Evolutionary conservation across 2,113 vertebrate genomes (phyloP).

Genomic region (Orientallactaga bullata): DNA sequence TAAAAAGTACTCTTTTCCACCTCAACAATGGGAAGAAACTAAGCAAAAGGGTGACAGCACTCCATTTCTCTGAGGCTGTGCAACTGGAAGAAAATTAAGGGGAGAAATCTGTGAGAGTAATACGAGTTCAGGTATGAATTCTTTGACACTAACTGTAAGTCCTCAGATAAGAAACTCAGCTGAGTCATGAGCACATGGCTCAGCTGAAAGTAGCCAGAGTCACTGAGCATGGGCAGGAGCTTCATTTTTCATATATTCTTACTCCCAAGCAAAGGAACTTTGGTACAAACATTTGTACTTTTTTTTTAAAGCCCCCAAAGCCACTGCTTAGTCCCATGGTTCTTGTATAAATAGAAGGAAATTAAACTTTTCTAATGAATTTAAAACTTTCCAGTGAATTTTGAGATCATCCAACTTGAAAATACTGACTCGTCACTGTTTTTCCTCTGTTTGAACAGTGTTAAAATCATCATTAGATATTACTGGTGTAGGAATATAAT

Average conservation of each 20-base stretch:
- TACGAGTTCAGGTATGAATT: background rate
- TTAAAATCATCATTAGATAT: background rate
- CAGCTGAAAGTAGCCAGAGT: background rate
- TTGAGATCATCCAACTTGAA: background rate
- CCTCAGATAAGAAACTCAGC: background rate
- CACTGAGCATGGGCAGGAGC: fast-evolving
- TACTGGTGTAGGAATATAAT: background rate
- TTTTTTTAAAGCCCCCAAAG: background rate
- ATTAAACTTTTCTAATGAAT: background rate
- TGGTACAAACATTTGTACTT: background rate
- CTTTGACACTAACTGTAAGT: background rate
- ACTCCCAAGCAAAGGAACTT: background rate
- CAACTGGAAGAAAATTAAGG: background rate
- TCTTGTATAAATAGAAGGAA: background rate
- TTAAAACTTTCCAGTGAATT: background rate
- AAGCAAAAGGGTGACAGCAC: background rate
- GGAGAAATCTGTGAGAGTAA: background rate
- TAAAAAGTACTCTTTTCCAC: background rate
- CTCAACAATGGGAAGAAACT: background rate
- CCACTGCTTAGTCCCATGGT: fast-evolving
- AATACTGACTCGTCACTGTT: background rate
- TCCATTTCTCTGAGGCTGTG: background rate
- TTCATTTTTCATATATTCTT: background rate
- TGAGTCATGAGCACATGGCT: background rate
- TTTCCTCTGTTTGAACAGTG: background rate